Percentiles rank a stretch among this genome's conserved stretches.
phyloP scores from a whole-genome alignment of 2,113 vertebrate genomes.

The Zootoca vivipara region DNA sequence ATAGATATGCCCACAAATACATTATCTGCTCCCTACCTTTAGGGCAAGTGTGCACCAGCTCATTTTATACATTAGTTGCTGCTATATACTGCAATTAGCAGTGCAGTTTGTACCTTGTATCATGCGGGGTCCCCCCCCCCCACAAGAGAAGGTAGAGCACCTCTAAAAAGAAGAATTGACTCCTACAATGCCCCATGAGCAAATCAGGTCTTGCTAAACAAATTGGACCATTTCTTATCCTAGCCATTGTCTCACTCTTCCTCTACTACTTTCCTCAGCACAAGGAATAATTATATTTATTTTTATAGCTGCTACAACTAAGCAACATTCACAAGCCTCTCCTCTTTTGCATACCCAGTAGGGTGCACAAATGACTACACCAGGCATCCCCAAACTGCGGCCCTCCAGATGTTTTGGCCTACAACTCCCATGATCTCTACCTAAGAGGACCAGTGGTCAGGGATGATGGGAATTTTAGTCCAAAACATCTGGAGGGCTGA shows the following conservation, averaged over 20 bases:
- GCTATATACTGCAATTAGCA: not conserved
- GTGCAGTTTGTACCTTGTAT: not conserved
- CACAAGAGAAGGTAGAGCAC: not conserved
- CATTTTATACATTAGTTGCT: not conserved
- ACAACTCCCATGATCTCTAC: too few relatives aligned
- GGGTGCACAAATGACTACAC: not conserved
- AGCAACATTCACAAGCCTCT: not conserved
- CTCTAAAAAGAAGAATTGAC: not conserved
- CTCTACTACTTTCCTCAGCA: not conserved
- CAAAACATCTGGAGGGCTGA: too few relatives aligned
- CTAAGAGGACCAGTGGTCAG: too few relatives aligned
- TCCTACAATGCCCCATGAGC: not conserved
- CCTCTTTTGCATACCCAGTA: not conserved
- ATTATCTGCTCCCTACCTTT: not conserved
- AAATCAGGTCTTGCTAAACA: not conserved
- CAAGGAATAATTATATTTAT: too few relatives aligned
- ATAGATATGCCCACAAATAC: not conserved
- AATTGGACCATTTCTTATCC: not conserved
- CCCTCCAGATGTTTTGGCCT: too few relatives aligned
- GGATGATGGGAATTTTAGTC: too few relatives aligned
- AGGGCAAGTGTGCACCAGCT: not conserved
- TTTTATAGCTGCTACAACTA: not conserved
- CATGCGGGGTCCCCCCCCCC: not conserved
- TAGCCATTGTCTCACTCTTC: not conserved
- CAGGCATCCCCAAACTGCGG: too few relatives aligned